Base-by-base conservation (phyloP, 2,113 vertebrate species). In the Circaetus cinerascens region DNA sequence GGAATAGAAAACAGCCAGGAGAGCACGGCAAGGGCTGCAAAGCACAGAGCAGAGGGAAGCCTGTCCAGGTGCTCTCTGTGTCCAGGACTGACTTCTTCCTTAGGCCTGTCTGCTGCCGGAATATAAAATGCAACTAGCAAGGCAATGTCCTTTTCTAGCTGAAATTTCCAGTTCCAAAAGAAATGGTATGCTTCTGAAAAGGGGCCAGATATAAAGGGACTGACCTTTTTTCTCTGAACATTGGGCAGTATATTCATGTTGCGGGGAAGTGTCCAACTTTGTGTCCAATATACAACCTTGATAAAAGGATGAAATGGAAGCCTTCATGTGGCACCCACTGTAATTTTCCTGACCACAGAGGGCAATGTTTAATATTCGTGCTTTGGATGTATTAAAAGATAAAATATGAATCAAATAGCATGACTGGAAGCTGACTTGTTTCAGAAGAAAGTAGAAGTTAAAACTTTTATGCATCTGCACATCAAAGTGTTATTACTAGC, bases 401-500 rank as follows among this genome's bases (percentile, higher is more conserved):
- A 95, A 97, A 98, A 96, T 96, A 96, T 94, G 85, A 96, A 97
- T 96, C 89, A 96, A 94, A 96, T 80, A 91, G 74, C 75, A 90
- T 97, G 96, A 95, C 89, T 97, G 88, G 93, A 95, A 97, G 88
- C 88, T 97, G 97, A 93, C 96, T 95, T 94, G 90, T 94, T 96
- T 96, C 89, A 95, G 89, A 97, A 96, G 87, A 97, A 94, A 96
- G 94, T 93, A 86, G 67, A 96, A 97, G 95, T 90, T 96, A 86
- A 97, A 97, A 97, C 87, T 98, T 98, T 93, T 95, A 96, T 96
- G 73, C 82, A 95, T 97, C 96, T 92, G 86, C 85, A 97, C 95
- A 96, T 97, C 97, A 97, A 97, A 97, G 96, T 93, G 80, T 92
- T 97, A 96, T 92, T 96, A 84, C 93, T 84, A 87, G 77, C 91